phyloP scores from a whole-genome alignment of 1,140 invertebrate species.

The Caenorhabditis inopinata region DNA sequence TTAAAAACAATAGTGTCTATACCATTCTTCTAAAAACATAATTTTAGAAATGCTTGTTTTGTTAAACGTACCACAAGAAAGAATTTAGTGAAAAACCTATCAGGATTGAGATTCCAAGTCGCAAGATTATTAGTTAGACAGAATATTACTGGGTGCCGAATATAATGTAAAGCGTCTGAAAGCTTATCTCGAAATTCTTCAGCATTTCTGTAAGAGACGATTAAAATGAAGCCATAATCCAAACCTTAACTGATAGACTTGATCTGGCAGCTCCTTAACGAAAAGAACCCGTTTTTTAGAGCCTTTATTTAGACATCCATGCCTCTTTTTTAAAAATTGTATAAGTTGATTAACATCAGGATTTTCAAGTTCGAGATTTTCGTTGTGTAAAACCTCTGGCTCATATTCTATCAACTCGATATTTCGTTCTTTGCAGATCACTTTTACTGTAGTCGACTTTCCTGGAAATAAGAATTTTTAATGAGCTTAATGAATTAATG shows the following conservation, averaged over 20 bases:
- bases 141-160: neutral
- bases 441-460: neutral
- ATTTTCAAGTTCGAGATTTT: neutral
- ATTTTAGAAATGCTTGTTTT: too few species aligned
- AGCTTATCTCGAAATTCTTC: neutral
- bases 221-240: too few species aligned
- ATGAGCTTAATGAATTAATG: too few species aligned
- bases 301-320: neutral
- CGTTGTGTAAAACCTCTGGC: neutral
- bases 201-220: neutral
- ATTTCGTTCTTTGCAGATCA: neutral
- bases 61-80: neutral
- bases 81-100: neutral
- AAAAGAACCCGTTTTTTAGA: neutral
- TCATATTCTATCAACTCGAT: neutral
- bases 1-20: neutral
- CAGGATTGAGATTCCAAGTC: neutral
- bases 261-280: neutral
- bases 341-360: neutral
- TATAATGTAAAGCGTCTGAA: neutral
- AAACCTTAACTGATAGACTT: neutral
- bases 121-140: neutral
- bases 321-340: neutral
- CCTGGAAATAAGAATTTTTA: neutral
- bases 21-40: neutral